Percentiles rank a stretch among this genome's conserved stretches.
phyloP scores from a whole-genome alignment of 2,797 vertebrate genomes.

The Phylloscopus collybita region DNA sequence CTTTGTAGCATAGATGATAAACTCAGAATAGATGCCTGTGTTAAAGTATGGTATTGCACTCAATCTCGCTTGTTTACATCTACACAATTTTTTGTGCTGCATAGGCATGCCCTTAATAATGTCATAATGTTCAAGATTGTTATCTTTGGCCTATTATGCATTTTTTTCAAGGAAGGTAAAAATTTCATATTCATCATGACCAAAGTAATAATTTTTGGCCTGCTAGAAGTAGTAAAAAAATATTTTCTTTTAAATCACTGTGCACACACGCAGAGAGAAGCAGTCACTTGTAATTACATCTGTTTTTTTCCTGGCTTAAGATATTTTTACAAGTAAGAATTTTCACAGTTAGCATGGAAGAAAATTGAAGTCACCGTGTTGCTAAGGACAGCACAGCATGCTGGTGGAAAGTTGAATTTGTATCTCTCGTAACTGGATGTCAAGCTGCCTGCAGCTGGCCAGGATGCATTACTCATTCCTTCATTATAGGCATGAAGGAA shows the following conservation, averaged over 20 bases:
- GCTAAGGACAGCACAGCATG: background rate
- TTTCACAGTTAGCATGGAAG: background rate
- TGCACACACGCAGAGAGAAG: background rate
- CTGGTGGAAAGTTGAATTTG: background rate
- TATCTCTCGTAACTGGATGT: background rate
- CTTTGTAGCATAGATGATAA: background rate
- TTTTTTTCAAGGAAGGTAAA: background rate
- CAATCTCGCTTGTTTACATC: background rate
- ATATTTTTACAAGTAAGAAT: background rate
- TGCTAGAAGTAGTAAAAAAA: background rate
- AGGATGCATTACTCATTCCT: background rate
- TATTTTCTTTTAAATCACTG: background rate
- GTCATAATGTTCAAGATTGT: background rate
- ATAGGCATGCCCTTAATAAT: background rate
- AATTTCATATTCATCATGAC: background rate
- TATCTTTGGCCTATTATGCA: background rate
- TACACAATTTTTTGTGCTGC: background rate
- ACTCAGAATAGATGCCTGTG: background rate
- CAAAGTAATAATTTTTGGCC: background rate
- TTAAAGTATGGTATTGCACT: background rate
- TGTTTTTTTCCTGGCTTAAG: background rate
- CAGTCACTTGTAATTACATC: background rate
- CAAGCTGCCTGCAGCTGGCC: background rate
- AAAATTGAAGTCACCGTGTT: background rate
- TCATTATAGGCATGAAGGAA: accelerated